Evolutionary conservation across 2,797 vertebrate species (phyloP), one percentile per base, ranked within the genome.

Genomic region (Takifugu rubripes): DNA sequence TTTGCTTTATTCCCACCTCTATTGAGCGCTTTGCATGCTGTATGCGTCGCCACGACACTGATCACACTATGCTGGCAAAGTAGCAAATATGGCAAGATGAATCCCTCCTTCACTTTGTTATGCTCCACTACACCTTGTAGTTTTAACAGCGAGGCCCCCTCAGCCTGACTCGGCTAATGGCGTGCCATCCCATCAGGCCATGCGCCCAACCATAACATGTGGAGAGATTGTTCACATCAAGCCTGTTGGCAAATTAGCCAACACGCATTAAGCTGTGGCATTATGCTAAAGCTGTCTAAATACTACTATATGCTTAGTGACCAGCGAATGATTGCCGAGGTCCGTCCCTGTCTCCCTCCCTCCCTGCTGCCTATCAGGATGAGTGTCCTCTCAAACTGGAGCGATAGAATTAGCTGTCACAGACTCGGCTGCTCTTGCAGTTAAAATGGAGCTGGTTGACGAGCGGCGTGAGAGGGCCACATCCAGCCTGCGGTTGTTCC

Each of bases 241-340:
- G 81, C 84, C 83, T 75, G 70, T 85, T 81, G 84, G 85, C 82
- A 86, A 86, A 90, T 88, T 86, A 82, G 71, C 81, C 79, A 72
- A 70, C 74, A 62, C 61, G 66, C 77, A 75, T 84, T 84, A 87
- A 77, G 83, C 82, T 81, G 79, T 77, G 80, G 84, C 82, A 84
- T 88, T 84, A 84, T 78, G 68, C 84, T 86, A 78, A 84, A 87
- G 77, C 85, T 86, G 83, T 84, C 85, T 85, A 86, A 89, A 87
- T 86, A 79, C 74, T 57, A 79, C 72, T 82, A 81, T 84, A 82
- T 83, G 83, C 84, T 87, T 76, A 82, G 77, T 82, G 81, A 75
- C 78, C 81, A 84, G 77, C 74, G 75, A 86, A 86, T 74, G 80
- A 77, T 77, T 67, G 60, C 78, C 55, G 72, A 80, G 68, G 66